Base-by-base conservation (phyloP, 2,113 vertebrate genomes). In the Semicossyphus pulcher region DNA sequence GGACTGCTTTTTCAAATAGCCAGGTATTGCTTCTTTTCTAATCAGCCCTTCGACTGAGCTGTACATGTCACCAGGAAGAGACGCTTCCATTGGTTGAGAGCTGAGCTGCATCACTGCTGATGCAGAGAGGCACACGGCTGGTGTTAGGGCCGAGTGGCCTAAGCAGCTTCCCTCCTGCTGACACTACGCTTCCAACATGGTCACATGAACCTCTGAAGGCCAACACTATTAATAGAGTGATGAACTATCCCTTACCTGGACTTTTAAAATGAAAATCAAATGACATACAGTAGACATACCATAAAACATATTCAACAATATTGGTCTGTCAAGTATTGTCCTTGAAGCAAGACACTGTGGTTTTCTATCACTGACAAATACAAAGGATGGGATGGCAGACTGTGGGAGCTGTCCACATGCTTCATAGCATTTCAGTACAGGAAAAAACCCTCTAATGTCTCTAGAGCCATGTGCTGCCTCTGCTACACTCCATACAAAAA, bases 101-200 rank as follows among this genome's bases (percentile, higher is more conserved):
- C 53, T 60, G 69, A 78, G 71, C 62, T 72, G 66, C 62, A 57
- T 78, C 57, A 34, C 20, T 20, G 44, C 65, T 29, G 63, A 23
- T 20, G 6, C 47, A 20, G 41, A 56, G 62, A 29, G 39, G 59
- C 66, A 66, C 58, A 44, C 20, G 29, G 72, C 39, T 4, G 37
- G 53, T 80, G 60, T 78, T 48, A 63, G 51, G 11, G 21, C 72
- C 44, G 31, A 14, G 61, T 1, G 37, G 51, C 64, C 41, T 89
- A 89, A 89, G 83, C 83, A 21, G 83, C 80, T 87, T 89, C 83
- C 54, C 72, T 83, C 67, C 71, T 86, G 85, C 88, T 89, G 88
- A 89, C 83, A 51, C 68, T 20, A 60, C n/a, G 10, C n/a, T 80
- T 89, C 83, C 65, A 60, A 10, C 37, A 14, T 0, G 21, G 60